phyloP scores from a whole-genome alignment of 2,888 invertebrate species.

The Cyrtodaria siliqua region DNA sequence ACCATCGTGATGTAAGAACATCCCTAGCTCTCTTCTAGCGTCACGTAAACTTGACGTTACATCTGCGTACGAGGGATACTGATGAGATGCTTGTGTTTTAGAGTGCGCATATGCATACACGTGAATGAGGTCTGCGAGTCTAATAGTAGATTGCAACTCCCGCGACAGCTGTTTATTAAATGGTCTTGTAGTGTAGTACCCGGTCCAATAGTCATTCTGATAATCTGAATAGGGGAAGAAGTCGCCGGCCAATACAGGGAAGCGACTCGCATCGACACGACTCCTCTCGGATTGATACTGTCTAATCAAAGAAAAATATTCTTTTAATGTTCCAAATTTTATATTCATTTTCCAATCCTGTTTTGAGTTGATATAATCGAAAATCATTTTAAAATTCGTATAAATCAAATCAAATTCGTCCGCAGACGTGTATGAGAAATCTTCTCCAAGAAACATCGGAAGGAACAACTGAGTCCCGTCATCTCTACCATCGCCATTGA shows the following conservation, averaged over 20 bases:
- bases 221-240: constrained; percentile 99
- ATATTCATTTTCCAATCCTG: constrained; percentile 87
- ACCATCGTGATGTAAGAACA: constrained; percentile 99
- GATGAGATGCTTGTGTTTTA: constrained; percentile 4
- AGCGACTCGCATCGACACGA: constrained; percentile 86
- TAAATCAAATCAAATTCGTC: constrained; percentile 98
- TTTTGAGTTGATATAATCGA: constrained; percentile 94
- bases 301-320: constrained; percentile 92
- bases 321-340: constrained; percentile 93
- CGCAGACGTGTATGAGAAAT: constrained; percentile 96
- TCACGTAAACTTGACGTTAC: constrained; percentile 84
- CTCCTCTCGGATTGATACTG: constrained; percentile 50
- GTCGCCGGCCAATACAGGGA: constrained; percentile 94
- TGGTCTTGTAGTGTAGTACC: constrained; percentile 94
- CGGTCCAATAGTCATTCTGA: constrained; percentile 95
- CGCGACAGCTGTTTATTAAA: constrained; percentile 90
- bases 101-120: constrained; percentile 71
- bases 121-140: constrained; percentile 83
- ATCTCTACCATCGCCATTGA: neutral
- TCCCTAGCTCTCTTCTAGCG: constrained; percentile 93
- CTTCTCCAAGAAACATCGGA: constrained; percentile 97
- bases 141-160: constrained; percentile 86
- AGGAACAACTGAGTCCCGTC: constrained; percentile 86
- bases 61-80: constrained; percentile 66
- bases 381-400: constrained; percentile 94